Evolutionary conservation across 2,888 invertebrate genomes (phyloP).

Genomic region (Aethes cnicana): DNA sequence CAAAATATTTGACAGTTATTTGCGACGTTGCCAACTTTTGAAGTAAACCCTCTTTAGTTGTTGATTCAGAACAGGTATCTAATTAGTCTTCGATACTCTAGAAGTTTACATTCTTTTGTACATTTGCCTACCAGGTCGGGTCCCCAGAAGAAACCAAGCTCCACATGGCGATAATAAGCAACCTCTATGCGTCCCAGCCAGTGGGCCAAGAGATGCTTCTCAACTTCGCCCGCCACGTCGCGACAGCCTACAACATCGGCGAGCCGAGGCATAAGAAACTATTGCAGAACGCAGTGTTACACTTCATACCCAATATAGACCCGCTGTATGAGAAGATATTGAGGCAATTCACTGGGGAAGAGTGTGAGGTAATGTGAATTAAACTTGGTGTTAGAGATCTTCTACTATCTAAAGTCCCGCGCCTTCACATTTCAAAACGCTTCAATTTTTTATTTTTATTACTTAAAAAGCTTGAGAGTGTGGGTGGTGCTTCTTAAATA

Average conservation of each 20-base stretch:
- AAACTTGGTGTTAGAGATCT: too few relatives aligned
- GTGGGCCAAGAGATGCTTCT: conserved; percentile 92
- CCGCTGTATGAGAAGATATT: conserved; percentile 57
- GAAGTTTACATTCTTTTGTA: too few relatives aligned
- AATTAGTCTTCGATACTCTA: too few relatives aligned
- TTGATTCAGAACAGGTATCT: too few relatives aligned
- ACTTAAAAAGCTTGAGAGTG: too few relatives aligned
- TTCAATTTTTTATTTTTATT: too few relatives aligned
- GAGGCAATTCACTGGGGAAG: conserved; percentile 55
- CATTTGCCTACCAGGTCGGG: conserved; percentile 81
- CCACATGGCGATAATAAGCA: conserved; percentile 92
- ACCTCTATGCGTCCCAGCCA: conserved; percentile 90
- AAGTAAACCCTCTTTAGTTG: too few relatives aligned
- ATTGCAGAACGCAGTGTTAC: conserved; percentile 87
- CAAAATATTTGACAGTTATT: too few relatives aligned
- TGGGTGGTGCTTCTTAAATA: too few relatives aligned
- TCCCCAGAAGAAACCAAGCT: conserved; percentile 91
- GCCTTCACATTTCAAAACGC: too few relatives aligned
- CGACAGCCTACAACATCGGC: conserved; percentile 86
- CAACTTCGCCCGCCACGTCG: conserved; percentile 91
- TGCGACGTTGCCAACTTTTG: too few relatives aligned
- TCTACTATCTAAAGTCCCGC: too few relatives aligned
- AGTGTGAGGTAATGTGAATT: conserved; percentile 59
- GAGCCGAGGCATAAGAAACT: conserved; percentile 85
- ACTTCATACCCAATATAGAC: conserved; percentile 87